These are phyloP conservation scores for Vanessa tameamea DNA, from an alignment of 1,140 invertebrate species.

Conservation along the genomic window DNA sequence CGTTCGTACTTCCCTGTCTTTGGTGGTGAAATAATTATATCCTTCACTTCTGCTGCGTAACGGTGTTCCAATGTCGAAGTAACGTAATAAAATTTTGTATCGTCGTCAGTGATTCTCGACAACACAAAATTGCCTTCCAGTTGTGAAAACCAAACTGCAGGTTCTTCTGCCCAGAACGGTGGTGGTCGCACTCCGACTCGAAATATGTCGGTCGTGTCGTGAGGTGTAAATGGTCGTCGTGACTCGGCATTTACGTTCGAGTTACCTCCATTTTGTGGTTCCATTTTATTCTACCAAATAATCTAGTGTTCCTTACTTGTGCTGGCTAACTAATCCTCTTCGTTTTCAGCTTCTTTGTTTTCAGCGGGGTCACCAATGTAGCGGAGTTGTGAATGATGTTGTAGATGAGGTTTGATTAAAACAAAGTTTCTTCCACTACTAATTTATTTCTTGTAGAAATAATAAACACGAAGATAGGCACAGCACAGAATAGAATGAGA, in stretches of 20 bases:
- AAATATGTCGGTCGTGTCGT: slow-evolving; percentile 19
- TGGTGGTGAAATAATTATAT: slow-evolving; percentile 21
- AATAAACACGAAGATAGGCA: background rate
- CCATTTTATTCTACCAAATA: slow-evolving; percentile 25
- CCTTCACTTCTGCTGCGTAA: slow-evolving; percentile 9
- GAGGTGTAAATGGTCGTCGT: slow-evolving; percentile 12
- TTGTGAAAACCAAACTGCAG: slow-evolving; percentile 13
- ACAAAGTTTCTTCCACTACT: slow-evolving; percentile 25
- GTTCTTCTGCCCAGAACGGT: slow-evolving; percentile 15
- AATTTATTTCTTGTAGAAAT: slow-evolving; percentile 26
- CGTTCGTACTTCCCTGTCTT: slow-evolving; percentile 19
- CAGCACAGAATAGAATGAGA: slow-evolving; percentile 6
- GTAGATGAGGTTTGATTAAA: slow-evolving; percentile 12
- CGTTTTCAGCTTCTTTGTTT: slow-evolving; percentile 19
- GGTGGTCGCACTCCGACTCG: slow-evolving; percentile 15
- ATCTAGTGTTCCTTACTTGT: slow-evolving; percentile 19
- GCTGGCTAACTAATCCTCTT: slow-evolving; percentile 3
- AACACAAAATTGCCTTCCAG: slow-evolving; percentile 15
- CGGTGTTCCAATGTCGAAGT: background rate
- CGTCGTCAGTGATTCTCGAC: slow-evolving; percentile 13
- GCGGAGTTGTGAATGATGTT: background rate
- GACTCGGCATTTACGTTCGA: slow-evolving; percentile 12
- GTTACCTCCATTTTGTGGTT: slow-evolving; percentile 21
- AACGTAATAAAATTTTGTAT: slow-evolving; percentile 1
- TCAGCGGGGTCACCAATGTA: slow-evolving; percentile 20